Conservation (phyloP, 2,113 vertebrate species). For the Grammomys surdaster region DNA sequence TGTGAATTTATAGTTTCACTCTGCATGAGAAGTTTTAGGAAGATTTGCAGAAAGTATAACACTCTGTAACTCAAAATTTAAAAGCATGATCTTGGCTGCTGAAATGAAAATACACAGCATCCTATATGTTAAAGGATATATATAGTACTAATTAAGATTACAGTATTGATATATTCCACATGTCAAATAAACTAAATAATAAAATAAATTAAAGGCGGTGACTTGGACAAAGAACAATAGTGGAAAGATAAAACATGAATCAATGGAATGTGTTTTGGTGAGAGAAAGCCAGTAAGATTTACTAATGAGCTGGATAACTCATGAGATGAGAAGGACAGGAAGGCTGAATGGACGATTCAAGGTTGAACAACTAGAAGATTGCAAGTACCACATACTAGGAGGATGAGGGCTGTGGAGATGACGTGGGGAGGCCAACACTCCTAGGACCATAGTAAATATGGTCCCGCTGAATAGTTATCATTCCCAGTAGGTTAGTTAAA, state of each 20-base stretch:
- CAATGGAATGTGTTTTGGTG: not conserved
- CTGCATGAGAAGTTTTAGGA: not conserved
- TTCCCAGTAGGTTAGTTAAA: not conserved
- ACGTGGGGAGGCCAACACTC: not conserved
- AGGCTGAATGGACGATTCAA: not conserved
- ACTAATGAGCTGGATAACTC: not conserved
- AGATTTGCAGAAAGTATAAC: not conserved
- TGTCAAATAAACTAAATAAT: not conserved
- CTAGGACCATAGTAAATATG: not conserved
- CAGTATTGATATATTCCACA: not conserved
- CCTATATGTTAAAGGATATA: not conserved
- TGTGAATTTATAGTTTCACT: conserved; percentile 6
- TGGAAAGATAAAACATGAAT: not conserved
- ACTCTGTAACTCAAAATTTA: not conserved
- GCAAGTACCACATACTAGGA: not conserved
- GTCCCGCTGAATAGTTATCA: not conserved
- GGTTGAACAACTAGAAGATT: not conserved
- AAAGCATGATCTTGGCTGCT: not conserved
- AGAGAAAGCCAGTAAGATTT: not conserved
- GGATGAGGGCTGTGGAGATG: not conserved
- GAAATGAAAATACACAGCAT: not conserved
- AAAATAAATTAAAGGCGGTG: not conserved
- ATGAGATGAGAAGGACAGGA: not conserved
- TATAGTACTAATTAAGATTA: not conserved
- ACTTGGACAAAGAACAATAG: not conserved